phyloP scores from a whole-genome alignment of 1,140 invertebrate species.

The Macrobrachium nipponense region DNA sequence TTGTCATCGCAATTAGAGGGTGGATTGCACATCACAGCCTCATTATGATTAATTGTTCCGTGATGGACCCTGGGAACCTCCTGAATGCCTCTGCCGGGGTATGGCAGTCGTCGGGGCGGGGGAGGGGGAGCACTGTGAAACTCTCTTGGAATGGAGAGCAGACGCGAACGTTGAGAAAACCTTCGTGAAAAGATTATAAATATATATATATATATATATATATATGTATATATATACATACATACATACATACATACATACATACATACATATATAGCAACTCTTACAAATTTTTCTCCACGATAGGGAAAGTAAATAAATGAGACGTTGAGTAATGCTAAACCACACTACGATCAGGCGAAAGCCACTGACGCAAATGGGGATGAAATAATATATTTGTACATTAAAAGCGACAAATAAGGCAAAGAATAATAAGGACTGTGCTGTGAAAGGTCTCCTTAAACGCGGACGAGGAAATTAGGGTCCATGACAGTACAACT shows the following conservation, averaged over 20 bases:
- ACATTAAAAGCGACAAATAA: too few species aligned
- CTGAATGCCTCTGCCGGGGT: too few species aligned
- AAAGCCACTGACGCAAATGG: too few species aligned
- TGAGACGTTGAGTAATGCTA: too few species aligned
- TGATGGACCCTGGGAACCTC: neutral
- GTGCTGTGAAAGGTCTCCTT: too few species aligned
- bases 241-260: conserved; percentile 18
- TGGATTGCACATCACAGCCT: conserved; percentile 39
- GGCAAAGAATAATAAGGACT: too few species aligned
- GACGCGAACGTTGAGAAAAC: conserved; percentile 4
- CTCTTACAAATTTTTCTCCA: too few species aligned
- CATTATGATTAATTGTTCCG: conserved; percentile 28
- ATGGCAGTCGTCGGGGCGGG: neutral
- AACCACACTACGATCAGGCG: too few species aligned
- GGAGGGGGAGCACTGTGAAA: too few species aligned
- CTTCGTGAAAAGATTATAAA: neutral
- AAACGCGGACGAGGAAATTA: too few species aligned
- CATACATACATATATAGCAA: neutral
- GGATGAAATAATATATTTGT: too few species aligned
- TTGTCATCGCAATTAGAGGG: conserved; percentile 37
- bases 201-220: conserved; percentile 40
- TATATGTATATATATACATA: conserved; percentile 44
- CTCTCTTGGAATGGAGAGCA: neutral
- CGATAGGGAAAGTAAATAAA: neutral
- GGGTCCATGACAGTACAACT: too few species aligned